Evolutionary conservation across 1,140 invertebrate species (phyloP), one percentile per base, ranked within the genome.

Genomic region (Penaeus chinensis): DNA sequence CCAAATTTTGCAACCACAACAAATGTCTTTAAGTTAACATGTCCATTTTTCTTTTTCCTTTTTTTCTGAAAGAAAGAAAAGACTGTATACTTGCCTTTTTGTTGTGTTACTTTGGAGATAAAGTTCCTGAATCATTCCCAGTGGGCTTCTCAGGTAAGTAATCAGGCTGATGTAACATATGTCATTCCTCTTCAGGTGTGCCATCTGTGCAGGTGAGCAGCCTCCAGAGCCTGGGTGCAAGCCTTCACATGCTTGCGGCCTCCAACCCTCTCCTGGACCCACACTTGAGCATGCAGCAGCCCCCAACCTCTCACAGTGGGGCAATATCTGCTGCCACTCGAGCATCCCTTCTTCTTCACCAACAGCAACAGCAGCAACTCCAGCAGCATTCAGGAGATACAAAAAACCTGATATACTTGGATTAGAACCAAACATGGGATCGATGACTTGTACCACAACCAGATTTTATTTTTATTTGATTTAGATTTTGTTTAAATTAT

Each of bases 341-440:
- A 77, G 85, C 85, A 19, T 87, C 85, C 10, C 62, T 87, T 24
- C 60, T 87, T 22, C 32, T 87, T 63, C 85, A 87, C 65, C 85
- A 87, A 27, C 85, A 87, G 79, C 83, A 85, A 37, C 80, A 82
- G 80, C 85, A 87, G 79, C 85, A 82, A 42, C 85, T 82, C 65
- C 85, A 87, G 85, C 85, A 87, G 66, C 85, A 87, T 37, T 63
- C 69, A 77, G 13, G 69, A 61, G 85, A 87, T 60, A 76, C 85
- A 65, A 87, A 87, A 87, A 87, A 82, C 60, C 74, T 87, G 27
- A 87, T 87, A n/a, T 87, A 87, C 77, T 82, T 87, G 80, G 85
- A 87, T 76, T 87, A 60, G 82, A 79, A 65, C 63, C 69, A 54
- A 62, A 85, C 47, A 18, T 27, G 27, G 62, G 54, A 16, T 27